Base-by-base conservation (phyloP, 1,140 invertebrate species). In the Parasteatoda tepidariorum region DNA sequence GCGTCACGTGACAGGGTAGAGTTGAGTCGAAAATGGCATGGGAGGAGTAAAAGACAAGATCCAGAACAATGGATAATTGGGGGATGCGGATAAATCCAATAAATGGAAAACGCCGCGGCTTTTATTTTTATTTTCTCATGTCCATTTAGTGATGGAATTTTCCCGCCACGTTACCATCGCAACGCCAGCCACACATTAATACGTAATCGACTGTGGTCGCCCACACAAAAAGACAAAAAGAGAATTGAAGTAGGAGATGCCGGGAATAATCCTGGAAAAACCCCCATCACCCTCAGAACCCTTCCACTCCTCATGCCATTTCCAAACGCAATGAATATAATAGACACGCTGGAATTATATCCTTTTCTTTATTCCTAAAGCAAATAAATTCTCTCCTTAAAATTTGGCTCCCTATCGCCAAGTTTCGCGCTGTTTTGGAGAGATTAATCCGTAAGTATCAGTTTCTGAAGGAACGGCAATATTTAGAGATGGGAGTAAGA, bases 21-120 rank as follows among this genome's bases (percentile, higher is more conserved):
- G 38, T 6, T 6, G 38, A 13, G 13, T 6, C 7, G 24, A 3
- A 28, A 2, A 15, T 5, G 61, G 2, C 22, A 13, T 6, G 30
- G n/a, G 34, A 26, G 7, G 13, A 67, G n/a, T 24, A n/a, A 11
- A 41, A 59, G 71, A 74, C 54, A 41, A 61, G 55, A 74, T 15
- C 54, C 71, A 74, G 71, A 74, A 74, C 71, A 74, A 74, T 55
- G 61, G 71, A 74, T 74, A 74, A 74, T 74, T 74, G 71, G 54
- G 55, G 31, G 71, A 74, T 74, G 71, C 71, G 71, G 71, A 74
- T 74, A 74, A 74, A 74, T 74, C 71, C 71, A 74, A 74, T 74
- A 74, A 74, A 74, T 55, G 71, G 71, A 74, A 74, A 74, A 74
- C 71, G 71, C 71, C 54, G 38, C 30, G n/a, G 71, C 71, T 71